A percentile compares a stretch with the other conserved stretches of the same genome.
phyloP scores from a whole-genome alignment of 2,888 invertebrate species.

The Trisateles emortualis region DNA sequence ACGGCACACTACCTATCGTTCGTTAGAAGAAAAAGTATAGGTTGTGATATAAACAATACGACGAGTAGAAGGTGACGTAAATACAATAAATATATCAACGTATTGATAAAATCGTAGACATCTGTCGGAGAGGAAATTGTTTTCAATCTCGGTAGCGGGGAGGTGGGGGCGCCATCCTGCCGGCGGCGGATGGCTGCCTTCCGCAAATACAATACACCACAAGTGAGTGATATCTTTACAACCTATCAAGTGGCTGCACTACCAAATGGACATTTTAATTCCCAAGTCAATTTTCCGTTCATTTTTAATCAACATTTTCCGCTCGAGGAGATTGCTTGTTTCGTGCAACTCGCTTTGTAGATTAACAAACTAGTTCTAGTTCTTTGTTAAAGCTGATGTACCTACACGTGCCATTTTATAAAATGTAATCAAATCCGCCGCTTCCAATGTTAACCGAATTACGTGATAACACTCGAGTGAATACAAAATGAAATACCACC shows the following conservation, averaged over 20 bases:
- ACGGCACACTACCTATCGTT: slow-evolving; percentile 24
- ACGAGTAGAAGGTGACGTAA: slow-evolving; percentile 26
- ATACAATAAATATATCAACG: slow-evolving; percentile 40
- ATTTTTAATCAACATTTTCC: not conserved
- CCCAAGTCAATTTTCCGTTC: not conserved
- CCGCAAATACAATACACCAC: slow-evolving; percentile 42
- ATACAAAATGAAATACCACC: slow-evolving; percentile 41
- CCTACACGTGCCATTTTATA: slow-evolving; percentile 6
- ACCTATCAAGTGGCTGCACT: not conserved
- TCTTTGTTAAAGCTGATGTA: slow-evolving; percentile 14
- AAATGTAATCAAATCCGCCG: slow-evolving; percentile 43
- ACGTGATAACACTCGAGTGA: slow-evolving; percentile 33
- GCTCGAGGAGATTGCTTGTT: not conserved
- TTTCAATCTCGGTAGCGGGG: slow-evolving; percentile 33
- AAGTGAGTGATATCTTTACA: slow-evolving; percentile 28
- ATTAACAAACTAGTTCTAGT: slow-evolving; percentile 3
- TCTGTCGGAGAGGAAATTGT: slow-evolving; percentile 48
- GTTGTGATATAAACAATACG: slow-evolving; percentile 14
- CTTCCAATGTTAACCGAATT: slow-evolving; percentile 28
- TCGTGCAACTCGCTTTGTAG: slow-evolving; percentile 1
- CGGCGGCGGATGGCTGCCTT: slow-evolving; percentile 36
- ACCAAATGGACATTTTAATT: not conserved
- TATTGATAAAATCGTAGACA: slow-evolving; percentile 38
- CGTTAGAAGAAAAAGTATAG: slow-evolving; percentile 34
- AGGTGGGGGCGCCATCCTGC: slow-evolving; percentile 14